A percentile compares a stretch with the other conserved stretches of the same genome.
Conservation (phyloP, 2,113 vertebrate genomes). For the Dolichotis patagonum region DNA sequence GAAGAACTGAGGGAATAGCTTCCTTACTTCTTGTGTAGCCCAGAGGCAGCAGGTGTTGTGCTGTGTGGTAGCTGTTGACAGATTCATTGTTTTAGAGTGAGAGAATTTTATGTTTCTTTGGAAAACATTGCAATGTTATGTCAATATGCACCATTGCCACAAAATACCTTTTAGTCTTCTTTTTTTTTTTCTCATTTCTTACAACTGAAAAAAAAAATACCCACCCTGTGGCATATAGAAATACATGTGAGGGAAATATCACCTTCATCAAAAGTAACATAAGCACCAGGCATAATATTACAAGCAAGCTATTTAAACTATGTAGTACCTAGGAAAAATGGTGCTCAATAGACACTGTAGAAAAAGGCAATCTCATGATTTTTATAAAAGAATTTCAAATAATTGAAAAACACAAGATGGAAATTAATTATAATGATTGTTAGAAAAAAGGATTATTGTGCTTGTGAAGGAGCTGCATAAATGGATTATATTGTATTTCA, state of each 20-base stretch:
- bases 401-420: neutral
- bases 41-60: neutral
- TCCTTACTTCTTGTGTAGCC: neutral
- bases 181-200: neutral
- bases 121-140: neutral
- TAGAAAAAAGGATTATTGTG: neutral
- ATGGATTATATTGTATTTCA: neutral
- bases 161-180: neutral
- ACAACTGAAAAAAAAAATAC: neutral
- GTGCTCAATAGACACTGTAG: neutral
- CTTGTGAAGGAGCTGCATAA: neutral
- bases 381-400: neutral
- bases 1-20: neutral
- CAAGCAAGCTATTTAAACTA: neutral
- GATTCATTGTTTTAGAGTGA: neutral
- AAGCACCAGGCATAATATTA: neutral
- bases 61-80: neutral
- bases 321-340: neutral
- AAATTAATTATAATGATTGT: constrained; percentile 1
- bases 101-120: neutral
- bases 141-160: neutral
- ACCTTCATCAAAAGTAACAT: neutral
- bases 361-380: neutral
- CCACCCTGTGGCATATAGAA: neutral
- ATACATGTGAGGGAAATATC: neutral